A percentile compares a stretch with the other conserved stretches of the same genome.
These are phyloP conservation scores for Drosophila punjabiensis DNA, from an alignment of 1,140 invertebrate species.

Conservation along the genomic window DNA sequence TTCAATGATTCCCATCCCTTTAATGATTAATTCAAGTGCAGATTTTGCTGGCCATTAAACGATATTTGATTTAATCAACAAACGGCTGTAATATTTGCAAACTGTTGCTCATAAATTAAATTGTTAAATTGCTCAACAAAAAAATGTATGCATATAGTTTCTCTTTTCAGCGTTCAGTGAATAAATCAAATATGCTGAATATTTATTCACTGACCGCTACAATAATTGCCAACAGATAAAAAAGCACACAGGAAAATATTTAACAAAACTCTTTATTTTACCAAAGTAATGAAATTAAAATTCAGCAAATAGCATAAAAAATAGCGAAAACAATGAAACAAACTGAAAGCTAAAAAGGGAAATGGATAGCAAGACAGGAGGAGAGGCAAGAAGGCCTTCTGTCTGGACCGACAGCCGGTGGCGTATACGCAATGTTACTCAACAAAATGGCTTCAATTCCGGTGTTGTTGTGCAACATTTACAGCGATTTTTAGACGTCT, in stretches of 20 bases:
- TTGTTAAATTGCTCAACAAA: slow-evolving; percentile 27
- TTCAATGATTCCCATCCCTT: too few species aligned
- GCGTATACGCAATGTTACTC: slow-evolving; percentile 36
- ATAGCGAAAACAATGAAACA: neutral
- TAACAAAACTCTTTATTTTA: neutral
- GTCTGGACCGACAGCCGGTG: slow-evolving; percentile 7
- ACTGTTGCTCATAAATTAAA: slow-evolving; percentile 47
- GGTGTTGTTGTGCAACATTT: slow-evolving; percentile 21
- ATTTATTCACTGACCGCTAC: slow-evolving; percentile 14
- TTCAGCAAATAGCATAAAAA: neutral
- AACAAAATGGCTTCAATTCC: slow-evolving; percentile 16
- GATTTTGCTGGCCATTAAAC: slow-evolving; percentile 38
- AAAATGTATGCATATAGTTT: neutral
- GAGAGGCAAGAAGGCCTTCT: neutral
- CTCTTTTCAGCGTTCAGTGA: slow-evolving; percentile 24
- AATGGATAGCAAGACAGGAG: neutral
- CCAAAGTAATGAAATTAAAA: neutral
- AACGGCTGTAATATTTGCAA: slow-evolving; percentile 18
- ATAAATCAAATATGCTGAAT: slow-evolving; percentile 33
- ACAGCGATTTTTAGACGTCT: slow-evolving; percentile 15
- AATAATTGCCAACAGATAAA: slow-evolving; percentile 3
- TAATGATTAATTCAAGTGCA: slow-evolving; percentile 30
- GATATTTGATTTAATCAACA: slow-evolving; percentile 28
- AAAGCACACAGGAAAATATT: neutral
- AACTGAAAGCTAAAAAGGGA: neutral